Conservation (phyloP, 1,140 invertebrate genomes). For the Aradophagus sp. region DNA sequence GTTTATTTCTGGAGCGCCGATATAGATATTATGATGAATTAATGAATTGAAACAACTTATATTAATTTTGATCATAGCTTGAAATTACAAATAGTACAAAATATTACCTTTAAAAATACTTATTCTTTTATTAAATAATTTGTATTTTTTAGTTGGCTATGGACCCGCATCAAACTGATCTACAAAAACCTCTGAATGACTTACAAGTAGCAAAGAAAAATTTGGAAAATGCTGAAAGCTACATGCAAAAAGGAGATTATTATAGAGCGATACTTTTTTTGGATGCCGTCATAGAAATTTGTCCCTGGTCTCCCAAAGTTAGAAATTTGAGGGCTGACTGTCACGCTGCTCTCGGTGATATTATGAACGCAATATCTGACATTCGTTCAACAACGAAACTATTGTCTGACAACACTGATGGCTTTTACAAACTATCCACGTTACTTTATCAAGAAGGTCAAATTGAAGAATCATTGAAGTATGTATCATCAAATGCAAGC, state of each 20-base stretch:
- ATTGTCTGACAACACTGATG: slow-evolving; percentile 92
- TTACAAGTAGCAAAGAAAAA: slow-evolving; percentile 81
- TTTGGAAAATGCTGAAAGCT: slow-evolving; percentile 80
- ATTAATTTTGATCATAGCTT: too few relatives aligned
- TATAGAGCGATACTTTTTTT: slow-evolving; percentile 82
- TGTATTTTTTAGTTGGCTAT: slow-evolving; percentile 77
- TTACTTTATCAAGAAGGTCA: slow-evolving; percentile 94
- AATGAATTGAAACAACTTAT: too few relatives aligned
- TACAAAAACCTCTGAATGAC: slow-evolving; percentile 78
- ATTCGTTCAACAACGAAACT: slow-evolving; percentile 93
- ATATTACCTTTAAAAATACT: too few relatives aligned
- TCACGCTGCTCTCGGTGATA: slow-evolving; percentile 86
- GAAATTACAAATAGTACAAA: too few relatives aligned
- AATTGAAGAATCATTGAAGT: slow-evolving; percentile 92
- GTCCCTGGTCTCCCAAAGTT: slow-evolving; percentile 91
- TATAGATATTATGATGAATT: too few relatives aligned
- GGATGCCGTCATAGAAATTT: slow-evolving; percentile 86
- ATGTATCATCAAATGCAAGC: slow-evolving; percentile 70
- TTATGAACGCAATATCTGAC: slow-evolving; percentile 91
- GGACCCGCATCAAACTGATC: slow-evolving; percentile 88
- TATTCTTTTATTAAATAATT: neutral
- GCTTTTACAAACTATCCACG: slow-evolving; percentile 87
- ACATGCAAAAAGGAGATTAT: slow-evolving; percentile 81
- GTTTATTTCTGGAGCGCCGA: too few relatives aligned
- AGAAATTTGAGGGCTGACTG: slow-evolving; percentile 91